Evolutionary conservation across 2,113 vertebrate species (phyloP).

Genomic region (Dromaius novaehollandiae): DNA sequence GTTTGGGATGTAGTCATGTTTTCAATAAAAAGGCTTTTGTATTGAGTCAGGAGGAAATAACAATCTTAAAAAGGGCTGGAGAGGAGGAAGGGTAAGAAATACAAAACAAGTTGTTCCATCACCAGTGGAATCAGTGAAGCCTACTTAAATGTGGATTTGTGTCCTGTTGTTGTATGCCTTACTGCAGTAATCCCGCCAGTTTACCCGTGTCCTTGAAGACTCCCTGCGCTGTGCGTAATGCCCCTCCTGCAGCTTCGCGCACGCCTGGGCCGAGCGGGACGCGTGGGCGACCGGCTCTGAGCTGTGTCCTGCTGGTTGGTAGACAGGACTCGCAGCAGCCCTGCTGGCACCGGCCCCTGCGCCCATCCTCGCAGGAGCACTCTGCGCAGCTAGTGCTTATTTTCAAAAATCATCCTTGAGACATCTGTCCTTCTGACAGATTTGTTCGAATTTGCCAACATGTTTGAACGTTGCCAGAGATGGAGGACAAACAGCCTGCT

Average conservation of each 20-base stretch:
- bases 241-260: fast-evolving
- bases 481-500: not conserved
- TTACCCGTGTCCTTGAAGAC: not conserved
- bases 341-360: not conserved
- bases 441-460: not conserved
- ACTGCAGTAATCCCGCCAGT: not conserved
- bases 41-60: not conserved
- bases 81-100: not conserved
- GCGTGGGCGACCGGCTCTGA: fast-evolving
- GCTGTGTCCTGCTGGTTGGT: not conserved
- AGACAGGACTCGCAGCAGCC: not conserved
- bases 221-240: not conserved
- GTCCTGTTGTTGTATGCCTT: not conserved
- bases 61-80: not conserved
- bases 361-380: fast-evolving
- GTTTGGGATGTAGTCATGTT: not conserved
- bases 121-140: not conserved
- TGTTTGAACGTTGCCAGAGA: not conserved
- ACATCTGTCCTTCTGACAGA: not conserved
- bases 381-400: not conserved
- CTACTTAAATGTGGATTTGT: not conserved
- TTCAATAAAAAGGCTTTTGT: not conserved
- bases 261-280: not conserved
- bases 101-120: not conserved
- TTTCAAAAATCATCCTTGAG: not conserved